Base-by-base conservation (phyloP, 37 sponge, comb jelly and placozoan genomes). In the Mnemiopsis leidyi region DNA sequence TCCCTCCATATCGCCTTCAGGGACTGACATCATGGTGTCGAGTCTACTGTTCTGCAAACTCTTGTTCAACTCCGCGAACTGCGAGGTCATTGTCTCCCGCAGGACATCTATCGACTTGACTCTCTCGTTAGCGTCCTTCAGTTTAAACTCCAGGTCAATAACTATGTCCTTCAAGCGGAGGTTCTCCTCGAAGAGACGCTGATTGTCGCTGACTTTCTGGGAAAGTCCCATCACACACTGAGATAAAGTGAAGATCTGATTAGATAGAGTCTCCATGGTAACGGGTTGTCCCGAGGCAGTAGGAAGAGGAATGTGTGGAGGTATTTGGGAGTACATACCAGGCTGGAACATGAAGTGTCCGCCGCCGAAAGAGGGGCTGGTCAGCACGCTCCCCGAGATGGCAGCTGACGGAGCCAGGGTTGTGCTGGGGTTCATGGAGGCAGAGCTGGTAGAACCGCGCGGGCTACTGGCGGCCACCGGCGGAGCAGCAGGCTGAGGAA, bases 171-270 rank as follows among this genome's bases (percentile, higher is more conserved):
- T 85, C 48, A 85, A 28, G 2, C 90, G 40, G 61, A 85, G 23
- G 61, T 85, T 85, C 48, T 85, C 90, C 90, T 85, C 90, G 23
- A 85, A 85, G 0, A 85, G 90, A 13, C 90, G 33, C 90, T 85
- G 90, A 37, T 85, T 85, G 23, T 85, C 90, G 26, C 90, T 40
- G 23, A 85, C 90, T 25, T 26, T 38, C 90, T 85, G 90, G 24
- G 61, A 29, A 0, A 85, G 61, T n/a, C 36, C 35, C 23, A 40
- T 37, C 1, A 85, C 90, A 38, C 90, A 85, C 48, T 85, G 90
- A 1, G 90, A 85, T 16, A 85, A 29, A 18, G 61, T 26, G 39
- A 40, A 38, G 24, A 85, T 85, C 61, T 85, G 90, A 18, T 33
- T 38, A 37, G 90, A 38, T 0, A 85, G 90, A 13, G 90, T 40